Conservation (phyloP, 2,113 vertebrate genomes). For the Diadophis punctatus region DNA sequence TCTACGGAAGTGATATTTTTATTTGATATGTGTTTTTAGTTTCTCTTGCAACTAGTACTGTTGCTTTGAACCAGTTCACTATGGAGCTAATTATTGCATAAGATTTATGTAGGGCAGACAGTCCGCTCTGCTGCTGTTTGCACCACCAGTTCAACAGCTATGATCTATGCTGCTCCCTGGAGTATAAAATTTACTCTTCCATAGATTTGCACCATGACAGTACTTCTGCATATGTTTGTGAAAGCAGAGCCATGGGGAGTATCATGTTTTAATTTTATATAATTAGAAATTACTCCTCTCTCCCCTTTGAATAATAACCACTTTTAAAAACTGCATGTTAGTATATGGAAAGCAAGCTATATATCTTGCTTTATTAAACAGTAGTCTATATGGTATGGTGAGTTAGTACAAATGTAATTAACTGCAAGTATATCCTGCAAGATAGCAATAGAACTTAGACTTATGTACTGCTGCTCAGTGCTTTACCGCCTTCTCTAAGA, state of each 20-base stretch:
- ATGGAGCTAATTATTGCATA: constrained; percentile 43
- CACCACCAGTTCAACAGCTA: constrained; percentile 41
- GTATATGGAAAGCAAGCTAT: constrained; percentile 21
- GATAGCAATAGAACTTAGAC: no score
- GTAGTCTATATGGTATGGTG: constrained; percentile 16
- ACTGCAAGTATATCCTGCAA: neutral
- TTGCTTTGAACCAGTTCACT: constrained; percentile 58
- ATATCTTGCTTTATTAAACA: constrained; percentile 42
- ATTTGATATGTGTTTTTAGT: constrained; percentile 56
- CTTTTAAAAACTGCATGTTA: constrained; percentile 55
- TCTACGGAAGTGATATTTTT: constrained; percentile 32
- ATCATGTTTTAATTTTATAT: constrained; percentile 61
- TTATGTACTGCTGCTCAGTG: no score
- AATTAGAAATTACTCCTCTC: constrained; percentile 51
- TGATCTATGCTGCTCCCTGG: constrained; percentile 48
- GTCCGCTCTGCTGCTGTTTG: constrained; percentile 46
- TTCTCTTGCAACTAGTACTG: constrained; percentile 54
- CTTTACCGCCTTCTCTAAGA: no score
- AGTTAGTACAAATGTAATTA: neutral
- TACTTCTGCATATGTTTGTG: constrained; percentile 59
- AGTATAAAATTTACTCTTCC: constrained; percentile 52
- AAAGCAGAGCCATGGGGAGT: constrained; percentile 44
- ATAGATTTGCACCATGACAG: constrained; percentile 29
- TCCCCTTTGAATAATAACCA: constrained; percentile 51
- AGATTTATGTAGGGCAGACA: constrained; percentile 52